Conservation (phyloP, 2,113 vertebrate genomes). For the Nesogale talazaci region DNA sequence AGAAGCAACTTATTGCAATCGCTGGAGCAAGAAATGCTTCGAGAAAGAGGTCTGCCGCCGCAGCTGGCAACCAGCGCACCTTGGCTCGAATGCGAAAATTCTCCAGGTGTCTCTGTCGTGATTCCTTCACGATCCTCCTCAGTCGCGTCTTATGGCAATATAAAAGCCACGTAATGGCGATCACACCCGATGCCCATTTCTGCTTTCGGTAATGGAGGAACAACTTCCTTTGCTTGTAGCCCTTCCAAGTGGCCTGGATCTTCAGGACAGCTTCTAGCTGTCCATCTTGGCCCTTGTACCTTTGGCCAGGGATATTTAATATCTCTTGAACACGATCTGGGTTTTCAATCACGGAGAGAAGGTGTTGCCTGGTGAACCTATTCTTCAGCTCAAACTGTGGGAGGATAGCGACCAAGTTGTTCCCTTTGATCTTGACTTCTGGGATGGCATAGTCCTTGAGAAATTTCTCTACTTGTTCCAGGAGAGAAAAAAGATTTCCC, state of each 20-base stretch:
- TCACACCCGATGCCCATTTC: constrained; percentile 90
- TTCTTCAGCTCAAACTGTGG: constrained; percentile 77
- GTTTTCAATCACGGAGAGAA: constrained; percentile 88
- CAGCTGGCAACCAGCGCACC: constrained; percentile 88
- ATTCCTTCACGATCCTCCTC: constrained; percentile 86
- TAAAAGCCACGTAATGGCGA: constrained; percentile 87
- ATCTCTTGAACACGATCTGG: constrained; percentile 79
- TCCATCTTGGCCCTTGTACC: constrained; percentile 88
- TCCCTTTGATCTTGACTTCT: constrained; percentile 84
- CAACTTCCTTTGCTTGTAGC: constrained; percentile 77
- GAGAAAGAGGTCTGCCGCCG: constrained; percentile 72
- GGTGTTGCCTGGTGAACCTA: constrained; percentile 60
- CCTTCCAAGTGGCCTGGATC: constrained; percentile 89
- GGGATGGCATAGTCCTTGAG: constrained; percentile 88
- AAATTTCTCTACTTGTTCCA: constrained; percentile 84
- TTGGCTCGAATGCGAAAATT: constrained; percentile 91
- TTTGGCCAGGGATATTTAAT: constrained; percentile 85
- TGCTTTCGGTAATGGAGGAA: constrained; percentile 79
- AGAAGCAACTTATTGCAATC: constrained; percentile 68
- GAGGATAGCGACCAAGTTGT: constrained; percentile 78
- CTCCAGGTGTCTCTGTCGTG: constrained; percentile 90
- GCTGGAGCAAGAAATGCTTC: constrained; percentile 81
- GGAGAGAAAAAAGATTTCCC: constrained; percentile 80
- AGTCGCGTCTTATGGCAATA: constrained; percentile 81
- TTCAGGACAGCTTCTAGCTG: constrained; percentile 80